phyloP scores from a whole-genome alignment of 1,140 invertebrate genomes.

The Zaprionus tsacasi region DNA sequence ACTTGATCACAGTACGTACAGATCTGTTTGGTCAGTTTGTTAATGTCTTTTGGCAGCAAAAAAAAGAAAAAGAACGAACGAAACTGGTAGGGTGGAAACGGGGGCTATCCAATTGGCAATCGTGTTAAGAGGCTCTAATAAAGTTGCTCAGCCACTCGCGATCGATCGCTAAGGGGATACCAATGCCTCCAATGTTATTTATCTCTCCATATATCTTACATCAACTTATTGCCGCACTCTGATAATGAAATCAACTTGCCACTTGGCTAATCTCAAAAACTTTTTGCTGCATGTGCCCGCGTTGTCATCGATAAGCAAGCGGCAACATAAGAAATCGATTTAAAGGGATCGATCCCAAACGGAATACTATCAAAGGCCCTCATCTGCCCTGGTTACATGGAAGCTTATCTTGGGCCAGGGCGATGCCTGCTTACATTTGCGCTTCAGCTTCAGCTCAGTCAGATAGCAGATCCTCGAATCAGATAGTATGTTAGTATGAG shows the following conservation, averaged over 20 bases:
- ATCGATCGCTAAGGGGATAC: conserved; percentile 55
- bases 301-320: conserved; percentile 24
- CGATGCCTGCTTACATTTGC: conserved; percentile 64
- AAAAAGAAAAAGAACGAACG: neutral
- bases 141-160: conserved; percentile 54
- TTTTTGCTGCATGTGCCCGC: conserved; percentile 21
- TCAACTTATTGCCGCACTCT: conserved; percentile 64
- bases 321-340: conserved; percentile 80
- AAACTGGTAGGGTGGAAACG: conserved; percentile 1
- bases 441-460: conserved; percentile 65
- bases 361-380: conserved; percentile 19
- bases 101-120: conserved; percentile 60
- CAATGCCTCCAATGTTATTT: conserved; percentile 62
- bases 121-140: conserved; percentile 78
- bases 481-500: conserved; percentile 36
- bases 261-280: conserved; percentile 73
- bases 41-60: conserved; percentile 76
- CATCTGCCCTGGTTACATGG: conserved; percentile 51
- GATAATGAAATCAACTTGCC: conserved; percentile 60
- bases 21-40: conserved; percentile 70
- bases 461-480: conserved; percentile 63
- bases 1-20: conserved; percentile 14
- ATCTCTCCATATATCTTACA: conserved; percentile 75
- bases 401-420: conserved; percentile 64
- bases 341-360: conserved; percentile 38